Evolutionary conservation across 2,113 vertebrate genomes (phyloP).

Genomic region (Nicator chloris): DNA sequence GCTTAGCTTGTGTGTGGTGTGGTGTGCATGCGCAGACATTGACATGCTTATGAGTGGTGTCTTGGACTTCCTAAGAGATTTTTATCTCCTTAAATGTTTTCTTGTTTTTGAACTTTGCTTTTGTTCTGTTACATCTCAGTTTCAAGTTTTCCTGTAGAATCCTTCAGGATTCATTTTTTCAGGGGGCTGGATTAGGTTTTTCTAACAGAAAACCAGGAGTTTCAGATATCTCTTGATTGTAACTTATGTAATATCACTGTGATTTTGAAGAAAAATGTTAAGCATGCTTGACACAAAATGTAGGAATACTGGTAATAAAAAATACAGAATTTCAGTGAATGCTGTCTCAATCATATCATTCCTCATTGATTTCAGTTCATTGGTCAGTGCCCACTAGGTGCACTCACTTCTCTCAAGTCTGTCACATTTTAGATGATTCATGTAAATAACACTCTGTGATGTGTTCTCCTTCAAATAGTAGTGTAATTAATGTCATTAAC

Average conservation of each 20-base stretch:
- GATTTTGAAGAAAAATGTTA: not conserved
- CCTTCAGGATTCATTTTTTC: not conserved
- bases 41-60: not conserved
- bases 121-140: not conserved
- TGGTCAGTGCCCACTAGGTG: not conserved
- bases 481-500: not conserved
- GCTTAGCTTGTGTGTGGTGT: not conserved
- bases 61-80: not conserved
- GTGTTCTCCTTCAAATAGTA: not conserved
- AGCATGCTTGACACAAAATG: not conserved
- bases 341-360: not conserved
- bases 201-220: not conserved
- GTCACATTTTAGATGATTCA: not conserved
- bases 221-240: not conserved
- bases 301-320: not conserved
- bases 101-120: not conserved
- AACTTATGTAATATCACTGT: not conserved
- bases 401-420: not conserved
- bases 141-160: not conserved
- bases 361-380: not conserved
- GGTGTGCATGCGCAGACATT: not conserved
- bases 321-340: not conserved
- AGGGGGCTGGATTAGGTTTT: not conserved
- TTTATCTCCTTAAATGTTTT: not conserved
- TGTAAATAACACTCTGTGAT: not conserved